Conservation (phyloP, 2,797 vertebrate genomes). For the Mustela erminea region DNA sequence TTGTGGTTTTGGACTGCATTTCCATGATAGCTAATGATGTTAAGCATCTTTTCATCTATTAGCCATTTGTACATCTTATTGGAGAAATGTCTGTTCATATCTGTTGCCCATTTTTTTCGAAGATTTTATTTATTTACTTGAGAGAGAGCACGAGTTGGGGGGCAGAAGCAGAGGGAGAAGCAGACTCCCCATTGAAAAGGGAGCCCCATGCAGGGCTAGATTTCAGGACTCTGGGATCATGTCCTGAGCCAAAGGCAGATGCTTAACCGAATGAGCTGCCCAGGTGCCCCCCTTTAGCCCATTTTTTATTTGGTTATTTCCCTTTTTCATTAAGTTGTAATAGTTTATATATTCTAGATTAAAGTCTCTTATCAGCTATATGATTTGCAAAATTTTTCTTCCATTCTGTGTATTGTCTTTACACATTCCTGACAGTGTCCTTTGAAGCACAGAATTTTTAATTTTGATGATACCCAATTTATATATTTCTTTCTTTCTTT, state of each 20-base stretch:
- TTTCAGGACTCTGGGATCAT: not conserved
- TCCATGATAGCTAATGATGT: not conserved
- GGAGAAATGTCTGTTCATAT: not conserved
- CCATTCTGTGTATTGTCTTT: conserved; percentile 16
- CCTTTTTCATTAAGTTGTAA: conserved; percentile 26
- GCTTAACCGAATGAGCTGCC: not conserved
- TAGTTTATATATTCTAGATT: conserved; percentile 20
- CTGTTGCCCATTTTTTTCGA: not conserved
- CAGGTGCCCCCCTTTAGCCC: not conserved
- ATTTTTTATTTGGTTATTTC: not conserved
- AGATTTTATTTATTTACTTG: not conserved
- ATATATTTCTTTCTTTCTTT: not conserved
- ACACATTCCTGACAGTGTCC: not conserved
- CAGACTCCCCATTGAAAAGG: not conserved
- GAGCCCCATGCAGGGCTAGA: not conserved
- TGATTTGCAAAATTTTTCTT: conserved; percentile 1
- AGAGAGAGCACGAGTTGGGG: not conserved
- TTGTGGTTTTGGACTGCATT: conserved; percentile 15
- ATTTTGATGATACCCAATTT: not conserved
- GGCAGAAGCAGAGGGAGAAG: not conserved
- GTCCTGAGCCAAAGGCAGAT: too few relatives aligned
- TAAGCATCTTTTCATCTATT: conserved; percentile 3
- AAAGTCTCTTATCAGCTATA: not conserved
- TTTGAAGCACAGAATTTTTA: conserved; percentile 30
- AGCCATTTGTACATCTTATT: conserved; percentile 3